A percentile compares a stretch with the other conserved stretches of the same genome.
These are phyloP conservation scores for Netelia fuscicornis DNA, from an alignment of 2,888 invertebrate species.

Conservation along the genomic window DNA sequence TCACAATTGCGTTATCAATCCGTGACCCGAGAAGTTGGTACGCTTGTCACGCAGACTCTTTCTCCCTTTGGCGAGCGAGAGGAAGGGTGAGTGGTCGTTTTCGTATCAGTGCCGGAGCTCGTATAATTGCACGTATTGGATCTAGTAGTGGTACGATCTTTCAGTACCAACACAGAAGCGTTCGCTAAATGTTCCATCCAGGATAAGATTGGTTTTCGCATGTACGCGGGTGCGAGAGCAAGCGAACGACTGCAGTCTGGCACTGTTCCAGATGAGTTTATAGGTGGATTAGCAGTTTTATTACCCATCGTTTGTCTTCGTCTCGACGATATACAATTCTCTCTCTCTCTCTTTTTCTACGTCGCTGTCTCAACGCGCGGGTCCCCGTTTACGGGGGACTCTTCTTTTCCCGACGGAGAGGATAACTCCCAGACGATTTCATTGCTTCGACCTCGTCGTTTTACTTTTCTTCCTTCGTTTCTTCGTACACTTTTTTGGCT, in stretches of 20 bases:
- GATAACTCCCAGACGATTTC: conserved; percentile 11
- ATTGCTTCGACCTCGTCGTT: conserved; percentile 1
- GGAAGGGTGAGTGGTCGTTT: too few species aligned
- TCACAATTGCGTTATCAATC: conserved; percentile 57
- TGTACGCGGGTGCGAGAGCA: background rate
- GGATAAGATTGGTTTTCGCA: conserved; percentile 38
- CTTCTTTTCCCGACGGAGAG: conserved; percentile 14
- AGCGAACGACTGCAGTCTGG: conserved; percentile 13
- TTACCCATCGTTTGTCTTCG: conserved; percentile 40
- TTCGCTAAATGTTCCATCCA: conserved; percentile 48
- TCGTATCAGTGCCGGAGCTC: too few species aligned
- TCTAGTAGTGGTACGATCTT: background rate
- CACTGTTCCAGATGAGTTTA: conserved; percentile 54
- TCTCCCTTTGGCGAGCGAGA: background rate
- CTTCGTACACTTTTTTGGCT: background rate
- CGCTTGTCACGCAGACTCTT: background rate
- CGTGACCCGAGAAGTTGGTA: conserved; percentile 7
- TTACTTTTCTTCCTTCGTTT: background rate
- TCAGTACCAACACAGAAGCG: background rate
- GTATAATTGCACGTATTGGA: too few species aligned
- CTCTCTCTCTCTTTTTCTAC: background rate
- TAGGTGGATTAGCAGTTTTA: conserved; percentile 55
- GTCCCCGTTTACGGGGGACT: background rate
- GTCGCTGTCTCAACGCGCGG: conserved; percentile 16
- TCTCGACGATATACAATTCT: conserved; percentile 41